Conservation (phyloP, 2,888 invertebrate genomes). For the Morpho deidamia region DNA sequence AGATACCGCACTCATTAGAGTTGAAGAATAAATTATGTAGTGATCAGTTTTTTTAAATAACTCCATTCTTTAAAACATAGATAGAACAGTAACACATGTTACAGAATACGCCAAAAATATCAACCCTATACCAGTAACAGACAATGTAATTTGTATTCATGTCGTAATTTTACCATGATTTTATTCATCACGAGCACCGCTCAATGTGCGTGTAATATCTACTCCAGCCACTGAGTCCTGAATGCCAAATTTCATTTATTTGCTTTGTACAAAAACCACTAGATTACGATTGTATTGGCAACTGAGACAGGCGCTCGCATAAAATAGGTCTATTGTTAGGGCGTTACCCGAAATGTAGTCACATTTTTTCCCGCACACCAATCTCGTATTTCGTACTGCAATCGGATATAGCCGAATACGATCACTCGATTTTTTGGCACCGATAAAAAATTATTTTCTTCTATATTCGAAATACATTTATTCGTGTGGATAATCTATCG, state of each 20-base stretch:
- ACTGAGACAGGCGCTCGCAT: slow-evolving; percentile 9
- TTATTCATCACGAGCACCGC: background rate
- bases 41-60: background rate
- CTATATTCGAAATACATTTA: slow-evolving; percentile 9
- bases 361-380: slow-evolving; percentile 17
- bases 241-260: slow-evolving; percentile 14
- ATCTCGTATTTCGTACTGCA: slow-evolving; percentile 19
- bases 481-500: background rate
- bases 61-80: too few relatives aligned
- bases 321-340: slow-evolving; percentile 19
- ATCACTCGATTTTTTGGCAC: slow-evolving; percentile 19
- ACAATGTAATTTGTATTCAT: background rate
- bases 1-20: too few relatives aligned
- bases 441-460: slow-evolving; percentile 16
- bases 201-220: background rate
- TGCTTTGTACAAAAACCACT: slow-evolving; percentile 12
- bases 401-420: slow-evolving; percentile 13
- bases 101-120: background rate
- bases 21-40: too few relatives aligned
- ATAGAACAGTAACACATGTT: background rate
- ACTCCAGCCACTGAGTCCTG: background rate
- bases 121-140: background rate
- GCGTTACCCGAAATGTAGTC: slow-evolving; percentile 17
- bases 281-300: slow-evolving; percentile 11
- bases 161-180: background rate